These are phyloP conservation scores for Limnodromus scolopaceus DNA, from an alignment of 2,797 vertebrate genomes.

Conservation along the genomic window DNA sequence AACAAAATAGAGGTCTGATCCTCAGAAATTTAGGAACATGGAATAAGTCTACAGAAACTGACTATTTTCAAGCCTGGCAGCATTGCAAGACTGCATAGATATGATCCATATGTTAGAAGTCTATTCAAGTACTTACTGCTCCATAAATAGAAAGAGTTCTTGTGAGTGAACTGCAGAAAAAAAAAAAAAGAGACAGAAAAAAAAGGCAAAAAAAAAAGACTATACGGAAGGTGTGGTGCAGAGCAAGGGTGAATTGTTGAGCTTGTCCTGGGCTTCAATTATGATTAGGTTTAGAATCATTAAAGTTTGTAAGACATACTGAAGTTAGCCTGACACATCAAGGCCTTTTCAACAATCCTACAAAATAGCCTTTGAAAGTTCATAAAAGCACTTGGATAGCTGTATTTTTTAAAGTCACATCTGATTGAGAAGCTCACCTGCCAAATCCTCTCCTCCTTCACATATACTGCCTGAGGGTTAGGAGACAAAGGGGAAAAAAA, in stretches of 20 bases:
- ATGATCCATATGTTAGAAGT: constrained; percentile 1
- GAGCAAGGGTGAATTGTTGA: background rate
- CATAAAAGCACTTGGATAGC: constrained; percentile 10
- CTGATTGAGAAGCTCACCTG: constrained; percentile 24
- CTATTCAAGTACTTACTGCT: constrained; percentile 8
- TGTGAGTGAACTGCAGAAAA: background rate
- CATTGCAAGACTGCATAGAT: background rate
- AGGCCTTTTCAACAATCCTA: background rate
- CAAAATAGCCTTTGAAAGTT: constrained; percentile 9
- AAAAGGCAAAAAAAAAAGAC: background rate
- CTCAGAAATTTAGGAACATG: background rate
- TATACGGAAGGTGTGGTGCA: background rate
- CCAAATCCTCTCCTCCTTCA: constrained; percentile 20
- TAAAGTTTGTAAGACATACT: background rate
- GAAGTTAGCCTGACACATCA: background rate
- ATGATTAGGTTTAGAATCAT: background rate
- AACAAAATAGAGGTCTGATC: background rate
- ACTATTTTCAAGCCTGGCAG: background rate
- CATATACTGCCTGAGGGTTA: constrained; percentile 3
- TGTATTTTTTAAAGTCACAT: background rate
- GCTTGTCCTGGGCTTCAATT: background rate
- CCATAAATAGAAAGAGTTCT: constrained; percentile 32
- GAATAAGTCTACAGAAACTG: background rate
- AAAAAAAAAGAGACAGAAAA: background rate
- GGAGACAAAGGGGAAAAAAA: background rate